Evolutionary conservation across 1,140 invertebrate genomes (phyloP), one percentile per base, ranked within the genome.

Genomic region (Vanessa tameamea): DNA sequence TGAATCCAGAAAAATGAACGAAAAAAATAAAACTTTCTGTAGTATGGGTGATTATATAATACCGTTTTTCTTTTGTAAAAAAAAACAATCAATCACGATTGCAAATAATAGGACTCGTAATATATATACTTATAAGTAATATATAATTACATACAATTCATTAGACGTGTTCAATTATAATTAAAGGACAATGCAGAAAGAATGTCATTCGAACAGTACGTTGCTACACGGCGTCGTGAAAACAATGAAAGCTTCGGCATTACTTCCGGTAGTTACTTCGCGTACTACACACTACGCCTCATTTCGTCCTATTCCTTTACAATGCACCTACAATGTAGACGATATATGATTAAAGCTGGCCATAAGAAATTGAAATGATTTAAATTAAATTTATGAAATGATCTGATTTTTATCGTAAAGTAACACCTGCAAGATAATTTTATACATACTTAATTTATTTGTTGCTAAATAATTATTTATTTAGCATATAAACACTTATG

Each of bases 241-340:
- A 87, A 85, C 83, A 83, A 85, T 84, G 79, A 82, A 81, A 78
- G 82, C 82, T 81, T 78, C 74, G 79, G 83, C 85, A 78, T 89
- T 88, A 89, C 72, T 89, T 88, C 83, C 83, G 84, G 80, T 75
- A 80, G 87, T 87, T 87, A 81, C 77, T 64, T 78, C 72, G 64
- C 47, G 67, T 78, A 68, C 66, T 78, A 76, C 72, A 72, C 79
- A 69, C 50, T 79, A 82, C 80, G 82, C 79, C 78, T 85, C 82
- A 86, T 86, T 86, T 81, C 72, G 64, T 81, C 77, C 55, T 47
- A 23, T 69, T 73, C 72, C 72, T 64, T 59, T 59, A 69, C 68
- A 69, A 57, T 57, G 53, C 23, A 57, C 12, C 57, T 73, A 65
- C 55, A 66, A 47, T 75, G 69, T 70, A 16, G 14, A n/a, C 53